Evolutionary conservation across 2,888 invertebrate species (phyloP), one percentile per base, ranked within the genome.

Genomic region (Ferdinandea cuprea): DNA sequence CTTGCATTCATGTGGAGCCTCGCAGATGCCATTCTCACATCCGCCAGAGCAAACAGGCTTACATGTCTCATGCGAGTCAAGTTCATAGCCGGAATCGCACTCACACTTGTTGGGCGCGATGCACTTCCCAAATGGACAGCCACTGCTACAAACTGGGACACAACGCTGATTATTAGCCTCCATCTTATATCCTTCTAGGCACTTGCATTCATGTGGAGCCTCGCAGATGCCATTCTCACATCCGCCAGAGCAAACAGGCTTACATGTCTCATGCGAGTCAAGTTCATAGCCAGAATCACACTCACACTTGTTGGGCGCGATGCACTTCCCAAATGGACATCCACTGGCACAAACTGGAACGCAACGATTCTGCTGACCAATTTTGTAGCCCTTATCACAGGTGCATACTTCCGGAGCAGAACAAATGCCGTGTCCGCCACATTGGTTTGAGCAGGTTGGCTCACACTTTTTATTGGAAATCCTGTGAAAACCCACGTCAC

Each of bases 281-380:
- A 9, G 9, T 89, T 19, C 19, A 9, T 44, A 44, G 4, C 44
- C 19, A 5, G 6, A 87, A 35, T 85, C 86, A 32, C 90, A 90
- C 8, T 83, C 91, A 88, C 96, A 96, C 0, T 91, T 90, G 69
- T 92, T 92, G 1, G 81, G 91, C 89, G 89, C 95, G 93, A 93
- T 91, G 87, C 96, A 96, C 28, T 87, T 93, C 93, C 89, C 90
- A 71, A 89, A 89, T 0, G n/a, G 21, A 17, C 95, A 96, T 3
- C 93, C 93, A 21, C 91, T 90, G 0, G 92, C 91, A 87, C 95
- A 95, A n/a, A 88, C 87, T 0, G 92, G 92, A 3, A 91, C 89
- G 77, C 93, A 93, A 85, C 89, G 90, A 65, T 89, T 89, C 0
- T 89, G 89, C 9, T 11, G 8, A 44, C 11, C 11, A 4, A 9